Percentiles rank a stretch among this genome's conserved stretches.
phyloP scores from a whole-genome alignment of 2,113 vertebrate genomes.

The Actinemys pallida region DNA sequence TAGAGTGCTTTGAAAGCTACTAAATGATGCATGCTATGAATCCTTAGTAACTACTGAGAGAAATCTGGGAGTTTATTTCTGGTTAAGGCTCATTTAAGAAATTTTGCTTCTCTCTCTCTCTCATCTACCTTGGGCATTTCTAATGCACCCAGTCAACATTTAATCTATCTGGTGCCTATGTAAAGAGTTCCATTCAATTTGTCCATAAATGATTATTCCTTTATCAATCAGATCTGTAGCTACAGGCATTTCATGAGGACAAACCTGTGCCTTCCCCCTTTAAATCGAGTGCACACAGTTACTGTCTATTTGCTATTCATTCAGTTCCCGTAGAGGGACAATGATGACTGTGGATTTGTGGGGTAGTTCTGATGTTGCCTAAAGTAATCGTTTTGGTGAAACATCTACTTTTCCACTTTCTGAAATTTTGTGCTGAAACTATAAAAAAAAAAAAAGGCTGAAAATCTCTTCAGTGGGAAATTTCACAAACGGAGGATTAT shows the following conservation, averaged over 20 bases:
- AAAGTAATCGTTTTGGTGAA: not conserved
- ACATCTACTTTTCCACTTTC: constrained; percentile 18
- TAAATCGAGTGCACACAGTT: fast-evolving
- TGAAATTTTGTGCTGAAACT: constrained; percentile 52
- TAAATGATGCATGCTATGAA: not conserved
- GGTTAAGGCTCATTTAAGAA: not conserved
- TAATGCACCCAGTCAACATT: not conserved
- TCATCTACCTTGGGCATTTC: not conserved
- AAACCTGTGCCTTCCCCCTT: not conserved
- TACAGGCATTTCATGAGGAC: not conserved
- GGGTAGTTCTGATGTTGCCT: not conserved
- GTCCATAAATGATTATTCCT: not conserved
- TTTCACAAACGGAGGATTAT: constrained; percentile 76
- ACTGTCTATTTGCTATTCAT: not conserved
- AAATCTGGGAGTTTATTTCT: not conserved
- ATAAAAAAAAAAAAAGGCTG: constrained; percentile 32
- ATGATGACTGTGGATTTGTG: not conserved
- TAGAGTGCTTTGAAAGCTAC: fast-evolving
- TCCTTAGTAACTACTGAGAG: not conserved
- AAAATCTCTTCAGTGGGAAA: constrained; percentile 72
- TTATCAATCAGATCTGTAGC: not conserved
- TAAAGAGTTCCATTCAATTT: not conserved
- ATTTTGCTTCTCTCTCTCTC: not conserved
- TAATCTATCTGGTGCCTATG: too few species aligned
- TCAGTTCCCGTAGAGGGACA: not conserved